phyloP scores from a whole-genome alignment of 2,888 invertebrate species.

The Busseola fusca region DNA sequence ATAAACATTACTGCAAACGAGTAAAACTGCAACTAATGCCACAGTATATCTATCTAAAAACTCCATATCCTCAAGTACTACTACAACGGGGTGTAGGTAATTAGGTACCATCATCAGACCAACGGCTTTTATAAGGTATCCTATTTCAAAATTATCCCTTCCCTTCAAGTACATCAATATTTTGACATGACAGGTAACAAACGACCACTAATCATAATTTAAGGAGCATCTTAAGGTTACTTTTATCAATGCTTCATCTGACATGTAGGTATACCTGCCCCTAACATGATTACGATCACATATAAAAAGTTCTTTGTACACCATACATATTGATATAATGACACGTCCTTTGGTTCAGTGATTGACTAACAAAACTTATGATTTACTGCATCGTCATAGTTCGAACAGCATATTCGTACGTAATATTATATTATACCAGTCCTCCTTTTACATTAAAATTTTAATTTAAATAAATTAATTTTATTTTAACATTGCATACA shows the following conservation, averaged over 20 bases:
- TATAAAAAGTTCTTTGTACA: constrained; percentile 9
- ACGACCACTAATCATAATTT: constrained; percentile 2
- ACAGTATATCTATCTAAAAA: constrained; percentile 6
- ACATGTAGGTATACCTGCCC: constrained; percentile 1
- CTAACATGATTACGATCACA: constrained; percentile 18
- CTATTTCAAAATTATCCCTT: constrained; percentile 22
- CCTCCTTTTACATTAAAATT: no score
- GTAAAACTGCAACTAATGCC: neutral
- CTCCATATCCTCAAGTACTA: constrained; percentile 18
- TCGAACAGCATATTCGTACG: neutral
- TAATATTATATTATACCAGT: no score
- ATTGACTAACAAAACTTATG: constrained; percentile 29
- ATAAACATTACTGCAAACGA: neutral
- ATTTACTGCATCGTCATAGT: constrained; percentile 26
- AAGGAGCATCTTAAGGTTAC: neutral
- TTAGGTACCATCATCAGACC: neutral
- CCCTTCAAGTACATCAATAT: constrained; percentile 16
- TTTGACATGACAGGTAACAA: constrained; percentile 31
- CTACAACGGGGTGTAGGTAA: neutral
- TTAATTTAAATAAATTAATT: no score
- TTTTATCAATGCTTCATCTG: constrained; percentile 22
- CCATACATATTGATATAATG: constrained; percentile 17
- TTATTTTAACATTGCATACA: no score
- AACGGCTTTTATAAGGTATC: constrained; percentile 32
- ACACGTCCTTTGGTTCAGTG: neutral